These are phyloP conservation scores for Gnatocerus cornutus DNA, from an alignment of 2,888 invertebrate genomes.

Conservation along the genomic window DNA sequence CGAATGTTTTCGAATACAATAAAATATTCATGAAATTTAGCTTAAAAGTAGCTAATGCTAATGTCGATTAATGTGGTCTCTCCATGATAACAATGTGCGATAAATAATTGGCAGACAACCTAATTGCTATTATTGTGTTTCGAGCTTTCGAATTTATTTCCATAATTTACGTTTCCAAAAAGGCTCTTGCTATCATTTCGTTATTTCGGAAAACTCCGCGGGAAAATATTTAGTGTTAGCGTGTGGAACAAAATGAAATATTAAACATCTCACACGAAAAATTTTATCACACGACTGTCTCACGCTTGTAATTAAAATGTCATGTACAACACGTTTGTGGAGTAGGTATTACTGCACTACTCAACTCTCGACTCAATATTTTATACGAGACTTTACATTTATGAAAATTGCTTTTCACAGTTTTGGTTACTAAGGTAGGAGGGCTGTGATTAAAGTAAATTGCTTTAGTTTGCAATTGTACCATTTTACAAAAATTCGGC, in stretches of 20 bases:
- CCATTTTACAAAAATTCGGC: background rate
- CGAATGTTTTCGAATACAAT: no score
- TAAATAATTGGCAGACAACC: slow-evolving; percentile 27
- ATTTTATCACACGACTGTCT: background rate
- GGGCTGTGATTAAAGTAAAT: background rate
- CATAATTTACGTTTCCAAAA: no score
- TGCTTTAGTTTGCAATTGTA: background rate
- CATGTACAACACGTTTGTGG: slow-evolving; percentile 1
- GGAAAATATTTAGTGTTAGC: no score
- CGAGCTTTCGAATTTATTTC: no score
- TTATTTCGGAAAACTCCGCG: no score
- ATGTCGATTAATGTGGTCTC: no score
- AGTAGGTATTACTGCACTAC: background rate
- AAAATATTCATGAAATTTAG: no score
- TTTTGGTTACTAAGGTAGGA: background rate
- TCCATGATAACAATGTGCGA: background rate
- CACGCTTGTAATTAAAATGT: slow-evolving; percentile 9
- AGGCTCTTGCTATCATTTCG: no score
- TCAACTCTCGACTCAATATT: background rate
- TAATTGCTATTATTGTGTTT: slow-evolving; percentile 25
- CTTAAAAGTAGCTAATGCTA: no score
- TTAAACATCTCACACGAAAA: background rate
- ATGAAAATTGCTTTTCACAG: slow-evolving; percentile 9
- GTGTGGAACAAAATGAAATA: slow-evolving; percentile 1
- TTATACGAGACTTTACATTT: background rate